Evolutionary conservation across 2,797 vertebrate species (phyloP), one percentile per base, ranked within the genome.

Genomic region (Spea hammondii): DNA sequence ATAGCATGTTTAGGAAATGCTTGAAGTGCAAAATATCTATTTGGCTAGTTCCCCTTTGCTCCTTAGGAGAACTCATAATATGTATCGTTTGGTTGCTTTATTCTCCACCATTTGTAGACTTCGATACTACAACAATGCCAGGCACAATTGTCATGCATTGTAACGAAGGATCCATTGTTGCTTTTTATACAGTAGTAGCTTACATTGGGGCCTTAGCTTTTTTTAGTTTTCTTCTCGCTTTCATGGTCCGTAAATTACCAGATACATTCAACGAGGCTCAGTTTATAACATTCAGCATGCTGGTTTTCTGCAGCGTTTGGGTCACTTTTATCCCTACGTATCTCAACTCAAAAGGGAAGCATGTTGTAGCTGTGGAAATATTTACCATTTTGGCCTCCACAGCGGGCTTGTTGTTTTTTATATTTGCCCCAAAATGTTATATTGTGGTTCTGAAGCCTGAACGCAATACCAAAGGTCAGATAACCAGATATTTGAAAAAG

Each of bases 241-340:
- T 53, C 17, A 9, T 70, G 6, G 49, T 50, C 17, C 49, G 68
- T 0, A 54, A 44, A 8, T 12, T 77, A 13, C 75, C 75, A 10
- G 75, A 77, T 46, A 59, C 4, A 6, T 77, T 69, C 55, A 77
- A 77, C 59, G 75, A 77, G 59, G 64, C 75, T 11, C 14, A 77
- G 65, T 64, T 45, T 54, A 77, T 74, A 14, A 74, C 72, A 11
- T 77, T 77, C 65, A 77, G 75, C 44, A 77, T 77, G 75, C 8
- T 77, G 7, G 54, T 76, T 11, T 76, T 76, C 51, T 76, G 74
- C 11, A 53, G 49, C 47, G 74, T 76, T 49, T 76, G 74, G 74
- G 14, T 67, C 51, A n/a, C 66, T 12, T 70, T 53, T 10, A 70
- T 70, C 8, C 68, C 68, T 6, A 5, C n/a, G n/a, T 54, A 70